phyloP scores from a whole-genome alignment of 2,888 invertebrate genomes.

The Nesidiocoris tenuis region DNA sequence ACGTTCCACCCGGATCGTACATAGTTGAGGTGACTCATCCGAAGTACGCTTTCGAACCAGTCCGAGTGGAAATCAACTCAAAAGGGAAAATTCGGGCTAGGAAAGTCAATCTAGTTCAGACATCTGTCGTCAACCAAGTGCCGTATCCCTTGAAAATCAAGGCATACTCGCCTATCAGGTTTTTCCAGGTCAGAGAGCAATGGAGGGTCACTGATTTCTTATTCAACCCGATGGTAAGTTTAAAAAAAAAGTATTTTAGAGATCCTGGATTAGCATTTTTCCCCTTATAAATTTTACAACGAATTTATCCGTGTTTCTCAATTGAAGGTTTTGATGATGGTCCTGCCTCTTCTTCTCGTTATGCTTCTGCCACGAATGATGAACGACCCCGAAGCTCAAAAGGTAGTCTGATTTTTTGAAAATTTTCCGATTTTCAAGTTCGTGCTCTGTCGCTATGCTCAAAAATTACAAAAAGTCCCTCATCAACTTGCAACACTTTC shows the following conservation, averaged over 20 bases:
- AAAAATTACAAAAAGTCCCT: no score
- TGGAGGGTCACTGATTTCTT: constrained; percentile 96
- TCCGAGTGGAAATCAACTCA: constrained; percentile 93
- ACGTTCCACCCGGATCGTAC: constrained; percentile 89
- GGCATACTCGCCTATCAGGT: constrained; percentile 74
- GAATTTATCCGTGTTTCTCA: neutral
- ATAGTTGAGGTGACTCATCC: constrained; percentile 89
- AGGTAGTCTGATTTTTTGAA: no score
- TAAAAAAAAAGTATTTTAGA: neutral
- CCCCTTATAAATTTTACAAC: neutral
- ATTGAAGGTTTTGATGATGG: constrained; percentile 85
- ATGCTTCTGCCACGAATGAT: constrained; percentile 94
- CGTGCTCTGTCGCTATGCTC: no score
- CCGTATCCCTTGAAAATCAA: constrained; percentile 91
- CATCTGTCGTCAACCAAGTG: constrained; percentile 83
- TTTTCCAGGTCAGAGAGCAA: constrained; percentile 92
- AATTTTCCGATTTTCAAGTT: neutral
- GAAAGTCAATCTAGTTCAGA: constrained; percentile 91
- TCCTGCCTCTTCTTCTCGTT: constrained; percentile 83
- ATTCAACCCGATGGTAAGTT: constrained; percentile 85
- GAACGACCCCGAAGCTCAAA: constrained; percentile 96
- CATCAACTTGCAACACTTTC: no score
- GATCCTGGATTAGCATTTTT: no score
- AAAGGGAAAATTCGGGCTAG: constrained; percentile 96
- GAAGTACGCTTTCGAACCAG: constrained; percentile 88